phyloP scores from a whole-genome alignment of 2,797 vertebrate species.

The Oryzias dopingdopingensis region DNA sequence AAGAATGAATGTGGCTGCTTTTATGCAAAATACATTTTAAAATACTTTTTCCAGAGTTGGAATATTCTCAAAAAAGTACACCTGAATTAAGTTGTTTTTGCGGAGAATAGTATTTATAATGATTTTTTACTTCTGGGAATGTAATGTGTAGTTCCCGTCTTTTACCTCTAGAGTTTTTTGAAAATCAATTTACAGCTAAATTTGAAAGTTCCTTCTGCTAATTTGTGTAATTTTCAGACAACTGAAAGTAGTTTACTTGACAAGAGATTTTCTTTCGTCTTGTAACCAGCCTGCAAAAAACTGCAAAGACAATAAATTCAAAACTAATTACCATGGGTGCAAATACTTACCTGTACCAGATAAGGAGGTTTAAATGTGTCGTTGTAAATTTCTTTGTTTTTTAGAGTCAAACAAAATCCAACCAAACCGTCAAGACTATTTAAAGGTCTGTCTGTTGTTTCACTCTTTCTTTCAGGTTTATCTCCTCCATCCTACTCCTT shows the following conservation, averaged over 20 bases:
- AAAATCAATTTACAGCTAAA: no score
- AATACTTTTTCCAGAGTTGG: no score
- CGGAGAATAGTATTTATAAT: background rate
- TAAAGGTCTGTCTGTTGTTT: constrained; percentile 22
- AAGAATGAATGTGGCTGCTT: no score
- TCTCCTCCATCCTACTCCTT: constrained; percentile 91
- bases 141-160: background rate
- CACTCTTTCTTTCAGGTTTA: constrained; percentile 77
- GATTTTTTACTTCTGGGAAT: background rate
- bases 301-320: background rate
- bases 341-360: constrained; percentile 15
- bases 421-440: constrained; percentile 6
- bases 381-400: constrained; percentile 67
- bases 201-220: background rate
- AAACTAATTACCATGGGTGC: background rate
- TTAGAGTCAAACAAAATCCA: constrained; percentile 56
- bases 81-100: constrained; percentile 1
- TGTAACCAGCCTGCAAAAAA: no score
- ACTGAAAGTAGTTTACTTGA: background rate
- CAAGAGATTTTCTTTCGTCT: background rate
- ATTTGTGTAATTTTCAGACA: no score
- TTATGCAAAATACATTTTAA: no score
- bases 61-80: no score
- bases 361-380: constrained; percentile 28
- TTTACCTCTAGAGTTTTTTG: background rate